A percentile compares a stretch with the other conserved stretches of the same genome.
Conservation (phyloP, 2,113 vertebrate species). For the Erythrocebus patas region DNA sequence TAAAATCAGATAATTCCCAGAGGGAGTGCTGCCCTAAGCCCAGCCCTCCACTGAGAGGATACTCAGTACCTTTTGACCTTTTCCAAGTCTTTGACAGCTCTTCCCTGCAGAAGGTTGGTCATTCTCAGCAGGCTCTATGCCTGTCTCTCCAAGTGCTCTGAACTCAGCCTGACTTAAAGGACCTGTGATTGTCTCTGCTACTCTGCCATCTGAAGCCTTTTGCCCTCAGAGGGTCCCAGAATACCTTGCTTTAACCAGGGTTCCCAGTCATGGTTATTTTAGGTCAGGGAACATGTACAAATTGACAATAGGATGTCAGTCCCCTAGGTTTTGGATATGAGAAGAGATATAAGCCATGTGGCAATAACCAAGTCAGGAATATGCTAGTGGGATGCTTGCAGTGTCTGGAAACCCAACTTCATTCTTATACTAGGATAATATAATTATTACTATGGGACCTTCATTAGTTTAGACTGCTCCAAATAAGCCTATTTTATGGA, state of each 20-base stretch:
- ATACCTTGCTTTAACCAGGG: background rate
- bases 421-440: background rate
- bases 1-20: background rate
- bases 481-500: background rate
- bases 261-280: background rate
- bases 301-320: background rate
- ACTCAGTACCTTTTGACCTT: background rate
- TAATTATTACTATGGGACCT: background rate
- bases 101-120: background rate
- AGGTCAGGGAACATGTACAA: background rate
- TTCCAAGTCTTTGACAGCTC: background rate
- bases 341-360: background rate
- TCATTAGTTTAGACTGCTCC: background rate
- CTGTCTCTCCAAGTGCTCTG: background rate
- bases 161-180: background rate
- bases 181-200: background rate
- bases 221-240: background rate
- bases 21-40: background rate
- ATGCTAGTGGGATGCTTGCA: background rate
- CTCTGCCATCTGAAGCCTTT: background rate
- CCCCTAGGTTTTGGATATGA: background rate
- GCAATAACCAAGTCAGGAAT: background rate
- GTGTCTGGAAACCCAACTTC: background rate
- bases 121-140: background rate
- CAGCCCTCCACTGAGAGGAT: background rate